Evolutionary conservation across 1,140 invertebrate species (phyloP).

Genomic region (Neodiprion pinetum): DNA sequence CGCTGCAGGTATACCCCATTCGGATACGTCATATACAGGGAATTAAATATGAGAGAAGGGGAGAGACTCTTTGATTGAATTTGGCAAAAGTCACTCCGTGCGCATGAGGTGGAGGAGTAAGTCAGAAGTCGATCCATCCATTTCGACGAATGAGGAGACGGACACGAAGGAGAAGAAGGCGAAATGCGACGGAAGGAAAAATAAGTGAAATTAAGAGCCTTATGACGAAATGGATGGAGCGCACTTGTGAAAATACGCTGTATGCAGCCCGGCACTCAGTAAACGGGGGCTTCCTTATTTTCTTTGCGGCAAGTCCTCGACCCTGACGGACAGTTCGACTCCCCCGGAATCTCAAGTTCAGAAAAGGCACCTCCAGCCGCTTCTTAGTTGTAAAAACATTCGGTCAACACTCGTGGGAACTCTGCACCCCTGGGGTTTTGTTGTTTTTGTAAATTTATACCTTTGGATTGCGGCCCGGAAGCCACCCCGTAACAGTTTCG

Average conservation of each 20-base stretch:
- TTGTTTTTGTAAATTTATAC: constrained; percentile 17
- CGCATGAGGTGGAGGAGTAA: no score
- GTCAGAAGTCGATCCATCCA: not conserved
- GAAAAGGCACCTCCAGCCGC: not conserved
- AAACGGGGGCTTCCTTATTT: constrained; percentile 11
- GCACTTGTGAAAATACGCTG: not conserved
- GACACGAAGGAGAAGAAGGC: not conserved
- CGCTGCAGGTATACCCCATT: constrained; percentile 13
- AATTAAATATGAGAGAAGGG: constrained; percentile 12
- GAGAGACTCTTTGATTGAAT: no score
- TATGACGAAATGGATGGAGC: not conserved
- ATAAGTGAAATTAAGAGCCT: not conserved
- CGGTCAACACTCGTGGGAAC: constrained; percentile 15
- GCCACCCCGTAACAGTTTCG: no score
- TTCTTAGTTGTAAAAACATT: constrained; percentile 14
- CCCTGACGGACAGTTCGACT: not conserved
- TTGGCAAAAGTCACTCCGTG: no score
- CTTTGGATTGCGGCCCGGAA: not conserved
- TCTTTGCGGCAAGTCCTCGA: not conserved
- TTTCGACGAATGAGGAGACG: not conserved
- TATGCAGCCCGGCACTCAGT: no score
- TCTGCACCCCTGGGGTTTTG: not conserved
- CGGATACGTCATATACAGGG: not conserved
- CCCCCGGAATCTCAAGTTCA: not conserved
- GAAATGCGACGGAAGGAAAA: not conserved